These are phyloP conservation scores for Heliconius nattereri DNA, from an alignment of 1,140 invertebrate species.

Conservation along the genomic window DNA sequence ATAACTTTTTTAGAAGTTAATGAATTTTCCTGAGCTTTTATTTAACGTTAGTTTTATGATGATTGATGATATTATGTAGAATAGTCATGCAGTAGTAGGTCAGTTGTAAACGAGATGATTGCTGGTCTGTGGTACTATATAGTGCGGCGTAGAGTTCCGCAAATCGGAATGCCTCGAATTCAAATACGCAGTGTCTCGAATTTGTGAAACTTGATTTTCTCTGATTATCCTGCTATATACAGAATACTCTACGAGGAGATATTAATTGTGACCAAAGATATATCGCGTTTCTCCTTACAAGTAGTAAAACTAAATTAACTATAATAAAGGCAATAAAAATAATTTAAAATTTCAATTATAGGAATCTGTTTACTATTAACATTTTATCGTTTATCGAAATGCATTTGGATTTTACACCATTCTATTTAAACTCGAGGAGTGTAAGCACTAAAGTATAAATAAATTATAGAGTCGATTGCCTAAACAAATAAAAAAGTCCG, in stretches of 20 bases:
- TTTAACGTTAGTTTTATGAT: no score
- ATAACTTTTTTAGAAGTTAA: background rate
- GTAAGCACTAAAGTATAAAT: slow-evolving; percentile 22
- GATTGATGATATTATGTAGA: no score
- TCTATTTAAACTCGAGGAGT: slow-evolving; percentile 1
- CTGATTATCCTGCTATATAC: background rate
- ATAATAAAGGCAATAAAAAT: background rate
- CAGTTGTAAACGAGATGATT: no score
- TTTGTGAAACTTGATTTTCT: background rate
- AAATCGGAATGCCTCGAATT: no score
- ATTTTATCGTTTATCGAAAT: slow-evolving; percentile 2
- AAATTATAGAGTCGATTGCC: slow-evolving; percentile 35
- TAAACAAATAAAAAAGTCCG: slow-evolving; percentile 31
- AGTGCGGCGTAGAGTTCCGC: no score
- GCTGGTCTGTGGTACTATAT: no score
- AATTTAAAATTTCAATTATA: background rate
- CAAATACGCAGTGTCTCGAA: no score
- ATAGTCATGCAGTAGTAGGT: no score
- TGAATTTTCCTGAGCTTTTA: no score
- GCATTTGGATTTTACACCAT: background rate
- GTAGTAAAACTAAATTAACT: background rate
- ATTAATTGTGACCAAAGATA: background rate
- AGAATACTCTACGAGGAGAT: background rate
- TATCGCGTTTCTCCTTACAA: background rate
- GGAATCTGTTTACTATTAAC: slow-evolving; percentile 4